Conservation (phyloP, 2,797 vertebrate genomes). For the Hoplostethus mediterraneus region DNA sequence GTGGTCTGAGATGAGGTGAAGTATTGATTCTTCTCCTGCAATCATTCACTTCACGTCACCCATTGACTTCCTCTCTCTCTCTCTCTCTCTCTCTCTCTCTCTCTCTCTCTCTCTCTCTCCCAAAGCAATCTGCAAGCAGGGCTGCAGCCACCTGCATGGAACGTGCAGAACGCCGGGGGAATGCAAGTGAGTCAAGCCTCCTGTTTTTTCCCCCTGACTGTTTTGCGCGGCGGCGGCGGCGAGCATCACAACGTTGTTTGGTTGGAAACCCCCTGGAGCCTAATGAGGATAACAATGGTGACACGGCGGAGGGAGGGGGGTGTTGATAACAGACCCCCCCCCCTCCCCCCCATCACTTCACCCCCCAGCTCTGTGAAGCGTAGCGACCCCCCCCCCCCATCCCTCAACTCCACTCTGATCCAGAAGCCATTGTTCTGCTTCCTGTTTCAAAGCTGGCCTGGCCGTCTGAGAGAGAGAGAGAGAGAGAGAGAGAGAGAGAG, state of each 20-base stretch:
- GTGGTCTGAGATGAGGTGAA: not conserved
- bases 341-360: not conserved
- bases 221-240: not conserved
- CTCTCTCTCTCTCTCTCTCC: not conserved
- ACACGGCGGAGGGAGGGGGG: conserved; percentile 4
- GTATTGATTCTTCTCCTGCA: not conserved
- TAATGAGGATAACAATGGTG: conserved; percentile 51
- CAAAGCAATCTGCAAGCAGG: conserved; percentile 94
- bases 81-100: no score
- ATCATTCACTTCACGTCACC: not conserved
- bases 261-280: conserved; percentile 29
- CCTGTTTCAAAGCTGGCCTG: conserved; percentile 77
- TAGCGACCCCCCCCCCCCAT: conserved; percentile 30
- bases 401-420: conserved; percentile 56
- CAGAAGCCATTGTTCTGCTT: conserved; percentile 78
- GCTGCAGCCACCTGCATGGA: conserved; percentile 91
- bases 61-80: conserved; percentile 9
- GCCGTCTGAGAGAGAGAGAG: not conserved
- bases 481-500: no score
- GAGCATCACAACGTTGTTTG: conserved; percentile 49
- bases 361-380: conserved; percentile 20
- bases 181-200: conserved; percentile 89
- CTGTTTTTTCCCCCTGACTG: not conserved
- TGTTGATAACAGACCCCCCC: conserved; percentile 58
- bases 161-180: conserved; percentile 88